Percentiles rank a stretch among this genome's conserved stretches.
Conservation (phyloP, 2,888 invertebrate species). For the Eilema caniola region DNA sequence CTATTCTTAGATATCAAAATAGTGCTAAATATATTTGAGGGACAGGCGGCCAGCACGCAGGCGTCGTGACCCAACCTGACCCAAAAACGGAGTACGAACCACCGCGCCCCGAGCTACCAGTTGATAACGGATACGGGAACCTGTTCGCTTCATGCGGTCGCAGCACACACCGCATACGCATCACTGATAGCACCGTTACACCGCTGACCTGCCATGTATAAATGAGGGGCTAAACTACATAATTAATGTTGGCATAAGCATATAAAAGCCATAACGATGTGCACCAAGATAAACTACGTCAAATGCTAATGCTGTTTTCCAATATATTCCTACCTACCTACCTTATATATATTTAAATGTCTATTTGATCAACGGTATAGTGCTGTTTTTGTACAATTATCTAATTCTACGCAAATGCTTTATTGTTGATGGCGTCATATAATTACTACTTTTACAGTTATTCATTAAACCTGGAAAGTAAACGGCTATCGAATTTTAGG, state of each 20-base stretch:
- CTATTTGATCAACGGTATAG: not conserved
- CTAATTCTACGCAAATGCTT: conserved; percentile 7
- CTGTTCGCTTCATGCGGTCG: conserved; percentile 68
- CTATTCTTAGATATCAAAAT: conserved; percentile 80
- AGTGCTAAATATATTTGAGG: conserved; percentile 72
- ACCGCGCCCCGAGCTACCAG: conserved; percentile 75
- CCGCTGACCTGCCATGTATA: conserved; percentile 54
- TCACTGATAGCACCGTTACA: conserved; percentile 69
- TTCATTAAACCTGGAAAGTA: conserved; percentile 24
- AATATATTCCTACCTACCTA: not conserved
- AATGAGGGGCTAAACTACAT: conserved; percentile 24
- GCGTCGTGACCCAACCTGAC: conserved; percentile 85
- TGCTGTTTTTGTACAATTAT: not conserved
- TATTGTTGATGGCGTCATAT: conserved; percentile 10
- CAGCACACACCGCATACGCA: conserved; percentile 58
- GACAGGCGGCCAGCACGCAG: conserved; percentile 75
- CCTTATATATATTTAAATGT: not conserved
- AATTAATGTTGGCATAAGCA: conserved; percentile 4
- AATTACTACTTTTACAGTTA: conserved; percentile 11
- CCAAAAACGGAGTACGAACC: conserved; percentile 80
- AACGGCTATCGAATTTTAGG: conserved; percentile 29
- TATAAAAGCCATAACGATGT: not conserved
- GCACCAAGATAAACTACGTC: not conserved
- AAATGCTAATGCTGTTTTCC: conserved; percentile 6
- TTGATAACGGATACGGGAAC: conserved; percentile 82